These are phyloP conservation scores for Rhabditoides inermis DNA, from an alignment of 2,888 invertebrate species.

Conservation along the genomic window DNA sequence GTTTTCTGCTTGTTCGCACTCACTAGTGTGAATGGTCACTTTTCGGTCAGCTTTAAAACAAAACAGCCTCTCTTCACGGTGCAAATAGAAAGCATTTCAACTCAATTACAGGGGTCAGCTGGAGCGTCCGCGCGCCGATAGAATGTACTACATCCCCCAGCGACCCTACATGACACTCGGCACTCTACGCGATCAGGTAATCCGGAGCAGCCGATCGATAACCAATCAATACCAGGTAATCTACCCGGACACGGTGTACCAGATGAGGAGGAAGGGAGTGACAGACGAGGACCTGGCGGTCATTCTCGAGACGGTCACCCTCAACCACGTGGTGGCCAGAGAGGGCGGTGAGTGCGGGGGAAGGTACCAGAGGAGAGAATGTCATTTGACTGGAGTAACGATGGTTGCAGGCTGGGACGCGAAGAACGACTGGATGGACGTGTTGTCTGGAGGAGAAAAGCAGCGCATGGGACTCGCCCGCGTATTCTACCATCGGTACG, in stretches of 20 bases:
- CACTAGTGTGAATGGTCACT: no score
- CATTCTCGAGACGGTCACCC: slow-evolving; percentile 68
- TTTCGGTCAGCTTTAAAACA: no score
- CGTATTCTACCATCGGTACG: slow-evolving; percentile 53
- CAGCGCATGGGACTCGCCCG: slow-evolving; percentile 79
- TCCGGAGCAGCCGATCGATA: not conserved
- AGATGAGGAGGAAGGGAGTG: slow-evolving; percentile 68
- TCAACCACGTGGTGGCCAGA: slow-evolving; percentile 59
- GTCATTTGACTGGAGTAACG: not conserved
- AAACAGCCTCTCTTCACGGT: no score
- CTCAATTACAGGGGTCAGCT: slow-evolving; percentile 25
- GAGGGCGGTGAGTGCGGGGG: slow-evolving; percentile 38
- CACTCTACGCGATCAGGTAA: slow-evolving; percentile 78
- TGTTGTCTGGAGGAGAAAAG: slow-evolving; percentile 93
- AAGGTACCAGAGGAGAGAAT: not conserved
- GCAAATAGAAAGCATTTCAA: no score
- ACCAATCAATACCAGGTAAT: slow-evolving; percentile 62
- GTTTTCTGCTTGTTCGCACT: no score
- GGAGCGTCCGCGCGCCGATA: slow-evolving; percentile 47
- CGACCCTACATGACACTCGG: slow-evolving; percentile 96
- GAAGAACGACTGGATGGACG: slow-evolving; percentile 91
- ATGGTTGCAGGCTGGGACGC: slow-evolving; percentile 24
- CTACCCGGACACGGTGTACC: slow-evolving; percentile 81
- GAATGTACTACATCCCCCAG: slow-evolving; percentile 58
- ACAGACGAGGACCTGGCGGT: slow-evolving; percentile 70